Conservation (phyloP, 1,140 invertebrate species). For the Diprion similis region DNA sequence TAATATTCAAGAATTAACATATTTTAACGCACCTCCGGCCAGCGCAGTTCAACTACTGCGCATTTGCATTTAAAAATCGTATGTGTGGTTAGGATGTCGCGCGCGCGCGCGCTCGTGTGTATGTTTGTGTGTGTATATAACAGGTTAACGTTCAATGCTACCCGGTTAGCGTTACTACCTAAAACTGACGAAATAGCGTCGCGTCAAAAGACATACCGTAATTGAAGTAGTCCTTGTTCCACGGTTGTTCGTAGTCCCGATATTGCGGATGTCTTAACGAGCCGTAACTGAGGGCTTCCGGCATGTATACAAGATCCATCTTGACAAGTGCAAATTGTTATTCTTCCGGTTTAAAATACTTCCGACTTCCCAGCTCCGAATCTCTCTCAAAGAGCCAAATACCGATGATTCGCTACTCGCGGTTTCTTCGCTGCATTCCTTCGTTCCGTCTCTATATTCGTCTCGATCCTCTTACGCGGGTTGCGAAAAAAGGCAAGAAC, state of each 20-base stretch:
- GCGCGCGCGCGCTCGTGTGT: background rate
- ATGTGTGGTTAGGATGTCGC: background rate
- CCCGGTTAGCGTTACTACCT: too few relatives aligned
- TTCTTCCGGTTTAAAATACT: constrained; percentile 9
- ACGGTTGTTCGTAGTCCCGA: constrained; percentile 61
- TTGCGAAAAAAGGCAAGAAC: too few relatives aligned
- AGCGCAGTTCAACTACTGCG: too few relatives aligned
- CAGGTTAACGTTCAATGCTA: background rate
- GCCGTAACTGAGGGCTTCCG: constrained; percentile 57
- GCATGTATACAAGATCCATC: constrained; percentile 58
- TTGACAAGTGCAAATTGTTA: constrained; percentile 15
- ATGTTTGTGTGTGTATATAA: background rate
- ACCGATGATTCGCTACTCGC: background rate
- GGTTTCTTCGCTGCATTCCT: background rate
- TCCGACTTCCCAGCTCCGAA: background rate
- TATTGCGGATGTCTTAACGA: constrained; percentile 57
- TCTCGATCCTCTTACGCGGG: too few relatives aligned
- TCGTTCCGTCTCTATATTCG: too few relatives aligned
- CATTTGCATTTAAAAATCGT: too few relatives aligned
- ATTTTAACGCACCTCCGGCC: too few relatives aligned
- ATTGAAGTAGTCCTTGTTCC: constrained; percentile 53
- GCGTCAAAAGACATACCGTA: constrained; percentile 36
- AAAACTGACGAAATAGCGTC: background rate
- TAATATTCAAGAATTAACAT: too few relatives aligned
- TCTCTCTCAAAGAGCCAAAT: background rate